Base-by-base conservation (phyloP, 2,797 vertebrate species). In the Gambusia yucatana region DNA sequence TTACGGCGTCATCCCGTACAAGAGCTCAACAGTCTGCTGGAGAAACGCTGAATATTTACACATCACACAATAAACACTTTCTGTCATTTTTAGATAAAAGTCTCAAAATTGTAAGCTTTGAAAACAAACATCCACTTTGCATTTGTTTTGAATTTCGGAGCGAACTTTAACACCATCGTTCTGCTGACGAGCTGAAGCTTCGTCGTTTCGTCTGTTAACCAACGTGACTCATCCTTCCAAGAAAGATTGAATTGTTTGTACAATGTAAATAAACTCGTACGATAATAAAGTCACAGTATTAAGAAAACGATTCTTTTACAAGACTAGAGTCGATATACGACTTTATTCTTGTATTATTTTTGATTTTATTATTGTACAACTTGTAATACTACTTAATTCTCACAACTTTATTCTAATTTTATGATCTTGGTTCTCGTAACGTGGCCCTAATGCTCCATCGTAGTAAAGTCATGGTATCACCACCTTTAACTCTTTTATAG, bases 1-100 rank as follows among this genome's bases (percentile, higher is more conserved):
- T 59, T 36, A 28, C 4, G 43, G 43, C 13, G 7, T 41, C 4
- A 44, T 63, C 1, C 6, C 11, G 44, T 55, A 70, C 16, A 13
- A 47, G 6, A n/a, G 17, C 3, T 11, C 6, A 61, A 61, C 9
- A 71, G 36, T 63, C 36, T 67, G 2, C 2, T 11, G 61, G 36
- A 80, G 33, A 30, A 47, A 44, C n/a, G 13, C 59, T 9, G 0
- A 73, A 72, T 75, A 81, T 85, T 85, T 77, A 85, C 76, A 86
- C 11, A 33, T 41, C 0, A 28, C 1, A 1, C 2, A 1, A 16
- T 41, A 20, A 20, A 28, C 6, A 3, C 10, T 33, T 39, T 30
- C 44, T 41, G 2, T 4, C 11, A 13, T 13, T 33, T 13, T 33
- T 22, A 39, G 17, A 16, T 48, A 30, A 33, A 63, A 25, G 36